These are phyloP conservation scores for Dioctria rufipes DNA, from an alignment of 2,888 invertebrate genomes.

Conservation along the genomic window DNA sequence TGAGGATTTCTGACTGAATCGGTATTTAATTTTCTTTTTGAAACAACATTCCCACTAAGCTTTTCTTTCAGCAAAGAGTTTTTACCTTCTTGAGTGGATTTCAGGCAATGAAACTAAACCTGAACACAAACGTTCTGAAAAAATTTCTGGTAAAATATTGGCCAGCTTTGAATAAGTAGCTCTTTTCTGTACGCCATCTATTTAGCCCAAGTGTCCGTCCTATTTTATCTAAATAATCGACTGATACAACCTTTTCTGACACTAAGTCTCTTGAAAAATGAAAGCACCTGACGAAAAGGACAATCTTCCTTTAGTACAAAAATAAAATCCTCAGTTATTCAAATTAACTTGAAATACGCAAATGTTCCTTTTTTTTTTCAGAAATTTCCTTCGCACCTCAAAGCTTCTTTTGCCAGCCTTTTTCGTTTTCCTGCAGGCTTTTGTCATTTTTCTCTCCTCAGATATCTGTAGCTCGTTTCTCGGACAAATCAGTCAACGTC, in stretches of 20 bases:
- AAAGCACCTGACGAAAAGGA: conserved; percentile 53
- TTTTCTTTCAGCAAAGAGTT: conserved; percentile 18
- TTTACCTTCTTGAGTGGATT: conserved; percentile 1
- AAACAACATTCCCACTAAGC: conserved; percentile 10
- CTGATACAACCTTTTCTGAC: conserved; percentile 49
- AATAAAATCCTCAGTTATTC: conserved; percentile 54
- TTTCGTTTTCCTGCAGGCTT: conserved; percentile 32
- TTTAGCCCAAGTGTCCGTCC: conserved; percentile 45
- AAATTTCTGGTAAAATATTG: background rate
- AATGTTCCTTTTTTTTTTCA: conserved; percentile 43
- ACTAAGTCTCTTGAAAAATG: conserved; percentile 46
- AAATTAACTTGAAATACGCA: conserved; percentile 57
- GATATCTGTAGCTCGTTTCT: conserved; percentile 40
- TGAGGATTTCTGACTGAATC: background rate
- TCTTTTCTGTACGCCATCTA: conserved; percentile 18
- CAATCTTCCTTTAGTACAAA: conserved; percentile 2
- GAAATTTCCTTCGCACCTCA: conserved; percentile 47
- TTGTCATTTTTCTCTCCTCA: conserved; percentile 46
- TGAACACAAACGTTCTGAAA: background rate
- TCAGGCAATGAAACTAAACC: too few species aligned
- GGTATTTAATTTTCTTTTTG: background rate
- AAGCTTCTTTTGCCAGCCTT: conserved; percentile 23
- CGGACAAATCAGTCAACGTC: conserved; percentile 59
- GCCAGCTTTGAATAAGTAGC: conserved; percentile 13
- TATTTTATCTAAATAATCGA: conserved; percentile 50